Evolutionary conservation across 2,797 vertebrate species (phyloP).

Genomic region (Ptychobarbus kaznakovi): DNA sequence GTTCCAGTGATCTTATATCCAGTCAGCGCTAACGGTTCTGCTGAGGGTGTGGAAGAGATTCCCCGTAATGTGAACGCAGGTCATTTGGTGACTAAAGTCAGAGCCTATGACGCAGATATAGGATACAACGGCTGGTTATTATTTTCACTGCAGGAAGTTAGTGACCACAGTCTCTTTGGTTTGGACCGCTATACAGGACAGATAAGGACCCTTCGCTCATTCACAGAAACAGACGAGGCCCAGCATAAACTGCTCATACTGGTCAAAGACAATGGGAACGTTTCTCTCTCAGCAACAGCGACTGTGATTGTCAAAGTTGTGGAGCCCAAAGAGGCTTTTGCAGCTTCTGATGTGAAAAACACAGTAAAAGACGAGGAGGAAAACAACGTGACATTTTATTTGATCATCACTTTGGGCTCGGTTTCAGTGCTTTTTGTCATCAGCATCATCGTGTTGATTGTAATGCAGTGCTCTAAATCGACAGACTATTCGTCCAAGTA

Average conservation of each 20-base stretch:
- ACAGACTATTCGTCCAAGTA: constrained; percentile 62
- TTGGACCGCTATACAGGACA: constrained; percentile 62
- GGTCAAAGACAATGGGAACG: constrained; percentile 69
- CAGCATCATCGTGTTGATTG: constrained; percentile 65
- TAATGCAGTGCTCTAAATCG: constrained; percentile 68
- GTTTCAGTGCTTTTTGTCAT: constrained; percentile 65
- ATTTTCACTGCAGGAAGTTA: constrained; percentile 66
- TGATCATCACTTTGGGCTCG: constrained; percentile 64
- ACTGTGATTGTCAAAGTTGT: constrained; percentile 60
- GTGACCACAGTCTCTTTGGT: constrained; percentile 66
- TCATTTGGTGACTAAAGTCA: constrained; percentile 66
- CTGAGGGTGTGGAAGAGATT: constrained; percentile 62
- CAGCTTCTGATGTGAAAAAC: constrained; percentile 61
- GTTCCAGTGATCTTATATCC: constrained; percentile 66
- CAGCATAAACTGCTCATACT: constrained; percentile 68
- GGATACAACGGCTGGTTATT: constrained; percentile 72
- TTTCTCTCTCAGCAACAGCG: constrained; percentile 63
- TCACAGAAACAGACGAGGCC: constrained; percentile 68
- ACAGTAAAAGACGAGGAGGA: constrained; percentile 51
- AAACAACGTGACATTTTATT: constrained; percentile 63
- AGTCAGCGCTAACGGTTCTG: constrained; percentile 57
- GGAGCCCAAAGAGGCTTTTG: constrained; percentile 65
- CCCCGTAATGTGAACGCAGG: constrained; percentile 62
- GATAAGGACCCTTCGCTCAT: constrained; percentile 66
- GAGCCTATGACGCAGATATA: constrained; percentile 66